These are phyloP conservation scores for Aromia moschata DNA, from an alignment of 2,888 invertebrate genomes.

Conservation along the genomic window DNA sequence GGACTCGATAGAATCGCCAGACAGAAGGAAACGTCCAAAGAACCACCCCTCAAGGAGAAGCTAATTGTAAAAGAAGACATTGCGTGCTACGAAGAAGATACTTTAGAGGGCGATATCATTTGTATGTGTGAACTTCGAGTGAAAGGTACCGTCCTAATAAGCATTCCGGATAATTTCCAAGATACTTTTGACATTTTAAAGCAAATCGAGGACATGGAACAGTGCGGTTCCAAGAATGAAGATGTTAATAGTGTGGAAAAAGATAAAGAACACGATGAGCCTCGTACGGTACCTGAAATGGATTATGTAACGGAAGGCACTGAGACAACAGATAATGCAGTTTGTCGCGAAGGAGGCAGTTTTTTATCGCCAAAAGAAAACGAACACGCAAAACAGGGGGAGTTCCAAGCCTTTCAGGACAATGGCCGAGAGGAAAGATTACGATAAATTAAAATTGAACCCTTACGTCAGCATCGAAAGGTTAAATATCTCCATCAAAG, in stretches of 20 bases:
- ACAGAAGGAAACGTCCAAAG: not conserved
- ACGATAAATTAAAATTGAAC: constrained; percentile 14
- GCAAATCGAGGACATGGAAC: too few species aligned
- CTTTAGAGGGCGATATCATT: constrained; percentile 15
- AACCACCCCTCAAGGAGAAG: not conserved
- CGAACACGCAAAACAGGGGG: not conserved
- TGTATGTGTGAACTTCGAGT: constrained; percentile 8
- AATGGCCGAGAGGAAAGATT: constrained; percentile 14
- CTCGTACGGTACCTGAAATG: too few species aligned
- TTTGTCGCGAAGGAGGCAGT: too few species aligned
- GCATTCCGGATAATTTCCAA: too few species aligned
- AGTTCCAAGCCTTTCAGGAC: constrained; percentile 6
- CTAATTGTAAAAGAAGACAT: not conserved
- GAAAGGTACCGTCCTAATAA: too few species aligned
- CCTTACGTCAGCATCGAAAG: constrained; percentile 26
- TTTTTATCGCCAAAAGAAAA: constrained; percentile 2
- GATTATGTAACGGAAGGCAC: too few species aligned
- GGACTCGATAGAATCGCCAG: constrained; percentile 12
- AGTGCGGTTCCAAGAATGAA: too few species aligned
- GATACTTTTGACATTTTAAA: too few species aligned
- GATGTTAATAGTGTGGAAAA: too few species aligned
- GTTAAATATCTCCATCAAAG: not conserved
- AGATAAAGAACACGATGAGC: too few species aligned
- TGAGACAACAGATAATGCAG: too few species aligned
- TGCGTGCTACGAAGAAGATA: constrained; percentile 22